Evolutionary conservation across 1,140 invertebrate species (phyloP).

Genomic region (Euglossa dilemma): DNA sequence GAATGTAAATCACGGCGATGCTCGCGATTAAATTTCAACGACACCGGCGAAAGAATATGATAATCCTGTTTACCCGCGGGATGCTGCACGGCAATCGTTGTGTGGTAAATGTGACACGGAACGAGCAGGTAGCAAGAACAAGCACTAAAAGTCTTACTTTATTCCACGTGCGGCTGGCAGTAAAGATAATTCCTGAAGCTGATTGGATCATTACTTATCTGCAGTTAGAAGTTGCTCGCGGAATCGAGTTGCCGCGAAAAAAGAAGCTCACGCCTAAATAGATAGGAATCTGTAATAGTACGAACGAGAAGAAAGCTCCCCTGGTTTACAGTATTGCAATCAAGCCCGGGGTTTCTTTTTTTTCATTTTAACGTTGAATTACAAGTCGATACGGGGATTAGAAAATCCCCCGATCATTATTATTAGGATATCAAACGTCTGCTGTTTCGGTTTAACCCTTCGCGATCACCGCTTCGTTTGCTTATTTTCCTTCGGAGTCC

Average conservation of each 20-base stretch:
- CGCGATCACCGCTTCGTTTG: no score
- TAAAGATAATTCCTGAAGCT: slow-evolving; percentile 50
- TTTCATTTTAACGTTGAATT: no score
- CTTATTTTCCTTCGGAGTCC: no score
- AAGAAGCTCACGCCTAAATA: background rate
- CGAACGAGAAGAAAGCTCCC: background rate
- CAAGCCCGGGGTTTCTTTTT: background rate
- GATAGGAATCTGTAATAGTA: background rate
- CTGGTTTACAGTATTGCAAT: background rate
- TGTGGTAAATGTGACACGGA: slow-evolving; percentile 44
- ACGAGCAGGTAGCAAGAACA: slow-evolving; percentile 44
- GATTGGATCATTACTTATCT: slow-evolving; percentile 72
- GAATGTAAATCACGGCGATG: slow-evolving; percentile 25
- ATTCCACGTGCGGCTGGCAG: slow-evolving; percentile 8
- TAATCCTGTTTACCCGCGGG: slow-evolving; percentile 15
- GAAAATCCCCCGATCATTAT: no score
- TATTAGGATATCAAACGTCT: no score
- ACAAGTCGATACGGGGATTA: no score
- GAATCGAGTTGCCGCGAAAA: background rate
- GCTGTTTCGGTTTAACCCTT: no score
- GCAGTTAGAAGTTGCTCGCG: slow-evolving; percentile 52
- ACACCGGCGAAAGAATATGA: slow-evolving; percentile 33
- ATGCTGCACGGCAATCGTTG: slow-evolving; percentile 13
- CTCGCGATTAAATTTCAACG: slow-evolving; percentile 35
- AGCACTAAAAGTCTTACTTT: slow-evolving; percentile 33